Base-by-base conservation (phyloP, 1,140 invertebrate genomes). In the Anoplophora glabripennis region DNA sequence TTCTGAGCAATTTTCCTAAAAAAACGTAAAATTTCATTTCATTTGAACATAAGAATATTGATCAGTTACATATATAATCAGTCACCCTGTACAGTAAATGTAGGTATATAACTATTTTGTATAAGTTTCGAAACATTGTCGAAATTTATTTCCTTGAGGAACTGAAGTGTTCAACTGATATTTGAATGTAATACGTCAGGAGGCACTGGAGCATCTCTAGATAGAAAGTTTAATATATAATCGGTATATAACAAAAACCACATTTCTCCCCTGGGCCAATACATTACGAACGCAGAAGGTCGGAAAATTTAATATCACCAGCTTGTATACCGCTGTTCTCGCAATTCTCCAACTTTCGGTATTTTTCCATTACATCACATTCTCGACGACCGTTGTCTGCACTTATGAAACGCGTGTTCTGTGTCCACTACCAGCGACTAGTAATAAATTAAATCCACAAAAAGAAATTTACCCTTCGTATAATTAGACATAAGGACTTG, bases 301-400 rank as follows among this genome's bases (percentile, higher is more conserved):
- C 63, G 71, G 71, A 71, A 73, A 73, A 73, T 73, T 73, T 73
- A 73, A 73, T 73, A 73, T 73, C 68, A 65, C 66, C 69, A 70
- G 70, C 67, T 71, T 69, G 70, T 72, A 68, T 64, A 64, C 63
- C 57, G 57, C 58, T 65, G 59, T 64, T 68, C 65, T 66, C 66
- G 64, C 67, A 71, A 63, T 71, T 67, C 63, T 61, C 42, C 55
- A 63, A 71, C 65, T 71, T 71, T 71, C 66, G 69, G 67, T 71
- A 70, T 70, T 72, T 72, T 70, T 70, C 70, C 69, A 67, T 72
- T 72, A 69, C 66, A 68, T 68, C 63, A 65, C 66, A 69, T 54
- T 54, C 52, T 42, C 52, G 37, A 54, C 52, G 42, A 55, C 58
- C 53, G 36, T 63, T 63, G 63, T 68, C 63, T 59, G 51, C 67